phyloP scores from a whole-genome alignment of 92 coral and sea anemone species.

The Phenganax stokvisi region DNA sequence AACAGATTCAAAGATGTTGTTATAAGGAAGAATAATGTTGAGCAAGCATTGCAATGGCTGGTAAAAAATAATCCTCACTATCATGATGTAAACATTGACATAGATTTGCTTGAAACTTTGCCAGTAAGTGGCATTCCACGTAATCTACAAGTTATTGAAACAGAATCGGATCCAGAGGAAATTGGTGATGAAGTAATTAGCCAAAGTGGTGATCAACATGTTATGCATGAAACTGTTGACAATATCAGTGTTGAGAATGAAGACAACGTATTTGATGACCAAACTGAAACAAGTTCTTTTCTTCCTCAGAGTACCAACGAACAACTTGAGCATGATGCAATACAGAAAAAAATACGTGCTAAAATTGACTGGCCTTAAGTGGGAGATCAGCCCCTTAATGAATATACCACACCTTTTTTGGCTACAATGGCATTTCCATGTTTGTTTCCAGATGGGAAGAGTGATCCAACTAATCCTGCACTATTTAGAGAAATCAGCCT shows the following conservation, averaged over 20 bases:
- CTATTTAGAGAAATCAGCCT: slow-evolving; percentile 39
- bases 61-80: slow-evolving; percentile 35
- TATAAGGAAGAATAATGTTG: slow-evolving; percentile 44
- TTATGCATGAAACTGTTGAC: slow-evolving; percentile 18
- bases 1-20: slow-evolving; percentile 47
- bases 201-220: slow-evolving; percentile 13
- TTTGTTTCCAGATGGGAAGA: slow-evolving; percentile 59
- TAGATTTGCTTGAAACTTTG: slow-evolving; percentile 26
- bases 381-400: slow-evolving; percentile 49
- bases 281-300: slow-evolving; percentile 48
- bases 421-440: slow-evolving; percentile 66
- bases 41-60: slow-evolving; percentile 39
- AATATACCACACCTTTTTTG: slow-evolving; percentile 54
- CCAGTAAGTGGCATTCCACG: slow-evolving; percentile 40
- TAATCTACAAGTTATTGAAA: slow-evolving; percentile 20
- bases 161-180: slow-evolving; percentile 12
- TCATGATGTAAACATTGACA: slow-evolving; percentile 7
- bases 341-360: slow-evolving; percentile 26
- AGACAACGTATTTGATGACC: slow-evolving; percentile 36
- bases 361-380: slow-evolving; percentile 46
- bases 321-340: slow-evolving; percentile 43
- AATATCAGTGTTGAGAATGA: no score
- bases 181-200: neutral
- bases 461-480: slow-evolving; percentile 36
- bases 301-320: slow-evolving; percentile 35